These are phyloP conservation scores for Zhengitettix transpicula DNA, from an alignment of 2,888 invertebrate species.

Conservation along the genomic window DNA sequence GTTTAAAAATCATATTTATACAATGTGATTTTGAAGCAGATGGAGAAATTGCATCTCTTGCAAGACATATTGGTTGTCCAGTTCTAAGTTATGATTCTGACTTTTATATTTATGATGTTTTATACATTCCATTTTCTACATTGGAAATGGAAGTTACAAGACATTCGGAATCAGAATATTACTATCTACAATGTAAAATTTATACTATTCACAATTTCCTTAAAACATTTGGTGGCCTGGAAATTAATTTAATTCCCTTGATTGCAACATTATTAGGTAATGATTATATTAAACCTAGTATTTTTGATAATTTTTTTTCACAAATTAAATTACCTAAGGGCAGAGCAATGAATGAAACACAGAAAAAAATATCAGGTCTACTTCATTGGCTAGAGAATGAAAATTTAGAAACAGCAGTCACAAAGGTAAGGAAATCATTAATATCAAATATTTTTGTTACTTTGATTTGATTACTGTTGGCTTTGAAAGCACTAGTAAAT, in stretches of 20 bases:
- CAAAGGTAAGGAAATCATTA: constrained; percentile 24
- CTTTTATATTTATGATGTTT: constrained; percentile 74
- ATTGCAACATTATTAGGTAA: constrained; percentile 75
- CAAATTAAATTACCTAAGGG: constrained; percentile 42
- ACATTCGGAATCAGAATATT: constrained; percentile 14
- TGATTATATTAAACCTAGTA: constrained; percentile 58
- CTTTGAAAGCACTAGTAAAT: too few species aligned
- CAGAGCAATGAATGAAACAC: constrained; percentile 37
- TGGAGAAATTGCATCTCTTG: constrained; percentile 67
- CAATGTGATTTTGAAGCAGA: constrained; percentile 83
- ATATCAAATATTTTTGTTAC: too few species aligned
- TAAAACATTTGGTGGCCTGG: constrained; percentile 43
- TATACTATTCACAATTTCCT: constrained; percentile 56
- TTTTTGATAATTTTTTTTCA: constrained; percentile 53
- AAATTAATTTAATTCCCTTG: constrained; percentile 52
- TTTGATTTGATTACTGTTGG: too few species aligned
- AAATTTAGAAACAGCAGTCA: constrained; percentile 48
- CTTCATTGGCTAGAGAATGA: constrained; percentile 62
- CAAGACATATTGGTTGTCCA: constrained; percentile 62
- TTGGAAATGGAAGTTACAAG: constrained; percentile 23
- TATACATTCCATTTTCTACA: constrained; percentile 62
- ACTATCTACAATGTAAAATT: constrained; percentile 46
- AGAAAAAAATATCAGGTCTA: constrained; percentile 50
- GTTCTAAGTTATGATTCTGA: constrained; percentile 88
- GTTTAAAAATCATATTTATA: constrained; percentile 46